phyloP scores from a whole-genome alignment of 2,113 vertebrate genomes.

The Oncorhynchus masou region DNA sequence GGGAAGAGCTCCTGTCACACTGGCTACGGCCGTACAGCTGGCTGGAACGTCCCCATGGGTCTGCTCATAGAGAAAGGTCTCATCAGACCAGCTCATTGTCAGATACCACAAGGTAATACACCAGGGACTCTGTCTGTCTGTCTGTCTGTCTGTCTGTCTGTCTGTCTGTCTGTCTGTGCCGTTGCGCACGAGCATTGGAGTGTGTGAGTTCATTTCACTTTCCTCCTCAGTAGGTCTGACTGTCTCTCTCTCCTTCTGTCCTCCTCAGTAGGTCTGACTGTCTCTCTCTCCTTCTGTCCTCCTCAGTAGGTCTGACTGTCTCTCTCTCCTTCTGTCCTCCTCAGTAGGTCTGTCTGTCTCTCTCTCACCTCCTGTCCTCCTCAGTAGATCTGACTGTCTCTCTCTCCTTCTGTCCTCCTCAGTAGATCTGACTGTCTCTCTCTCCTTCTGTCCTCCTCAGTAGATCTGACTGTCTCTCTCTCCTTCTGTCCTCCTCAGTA shows the following conservation, averaged over 20 bases:
- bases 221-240: too few relatives aligned
- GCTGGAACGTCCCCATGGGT: slow-evolving; percentile 88
- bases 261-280: too few relatives aligned
- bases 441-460: too few relatives aligned
- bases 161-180: neutral
- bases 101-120: slow-evolving; percentile 79
- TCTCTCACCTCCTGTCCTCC: too few relatives aligned
- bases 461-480: too few relatives aligned
- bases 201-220: neutral
- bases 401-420: too few relatives aligned
- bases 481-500: too few relatives aligned
- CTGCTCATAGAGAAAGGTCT: slow-evolving; percentile 79
- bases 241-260: neutral
- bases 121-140: slow-evolving; percentile 9
- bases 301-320: too few relatives aligned
- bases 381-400: too few relatives aligned
- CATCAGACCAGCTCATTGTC: slow-evolving; percentile 74
- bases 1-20: slow-evolving; percentile 90
- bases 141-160: neutral
- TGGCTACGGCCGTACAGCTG: slow-evolving; percentile 82
- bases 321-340: neutral
- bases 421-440: too few relatives aligned
- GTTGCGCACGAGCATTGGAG: neutral
- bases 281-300: too few relatives aligned
- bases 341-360: too few relatives aligned